A percentile compares a stretch with the other conserved stretches of the same genome.
Conservation (phyloP, 1,140 invertebrate genomes). For the Steinernema feltiae region DNA sequence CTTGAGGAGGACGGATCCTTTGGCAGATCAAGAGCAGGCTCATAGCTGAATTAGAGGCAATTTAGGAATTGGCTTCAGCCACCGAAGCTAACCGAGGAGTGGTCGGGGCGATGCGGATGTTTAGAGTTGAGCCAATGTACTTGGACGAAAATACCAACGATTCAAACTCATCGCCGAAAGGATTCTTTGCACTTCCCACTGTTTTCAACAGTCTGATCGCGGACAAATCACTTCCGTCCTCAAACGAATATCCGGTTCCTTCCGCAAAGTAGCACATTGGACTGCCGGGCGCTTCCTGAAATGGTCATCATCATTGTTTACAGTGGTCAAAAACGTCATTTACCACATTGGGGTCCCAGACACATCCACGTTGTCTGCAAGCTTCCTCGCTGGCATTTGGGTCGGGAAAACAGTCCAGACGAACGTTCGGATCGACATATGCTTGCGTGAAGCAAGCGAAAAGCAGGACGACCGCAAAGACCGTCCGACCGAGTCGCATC, state of each 20-base stretch:
- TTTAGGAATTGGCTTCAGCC: background rate
- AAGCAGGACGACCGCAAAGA: background rate
- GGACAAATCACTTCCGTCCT: background rate
- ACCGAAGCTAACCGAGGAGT: background rate
- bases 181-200: background rate
- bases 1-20: conserved; percentile 19
- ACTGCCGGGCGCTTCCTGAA: background rate
- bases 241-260: background rate
- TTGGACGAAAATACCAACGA: background rate
- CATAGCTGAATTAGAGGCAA: conserved; percentile 21
- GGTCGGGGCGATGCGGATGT: background rate
- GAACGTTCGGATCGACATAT: conserved; percentile 7
- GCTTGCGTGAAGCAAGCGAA: background rate
- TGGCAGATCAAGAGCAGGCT: conserved; percentile 32
- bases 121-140: background rate
- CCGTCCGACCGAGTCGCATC: background rate
- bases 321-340: background rate
- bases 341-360: conserved; percentile 25
- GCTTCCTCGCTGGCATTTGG: conserved; percentile 29
- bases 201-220: background rate
- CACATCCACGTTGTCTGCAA: conserved; percentile 32
- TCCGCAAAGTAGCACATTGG: background rate
- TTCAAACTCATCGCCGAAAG: background rate
- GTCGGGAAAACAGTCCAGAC: conserved; percentile 34
- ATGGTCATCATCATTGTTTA: background rate